Conservation (phyloP, 1,140 invertebrate species). For the Epicauta chinensis region DNA sequence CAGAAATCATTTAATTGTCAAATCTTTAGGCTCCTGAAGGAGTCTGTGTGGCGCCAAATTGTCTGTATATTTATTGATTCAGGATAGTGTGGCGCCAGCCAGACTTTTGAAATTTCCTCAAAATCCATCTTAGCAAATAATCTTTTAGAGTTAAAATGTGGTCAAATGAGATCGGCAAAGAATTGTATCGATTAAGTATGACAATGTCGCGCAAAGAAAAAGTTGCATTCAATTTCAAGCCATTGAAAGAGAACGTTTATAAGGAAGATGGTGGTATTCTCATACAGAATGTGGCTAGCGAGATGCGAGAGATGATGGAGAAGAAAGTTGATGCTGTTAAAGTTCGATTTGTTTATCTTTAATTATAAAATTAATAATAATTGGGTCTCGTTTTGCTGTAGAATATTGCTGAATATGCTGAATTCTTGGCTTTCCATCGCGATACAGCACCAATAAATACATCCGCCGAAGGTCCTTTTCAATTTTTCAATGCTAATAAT, state of each 20-base stretch:
- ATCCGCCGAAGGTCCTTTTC: slow-evolving; percentile 11
- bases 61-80: slow-evolving; percentile 12
- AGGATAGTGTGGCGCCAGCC: slow-evolving; percentile 7
- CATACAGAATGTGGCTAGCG: slow-evolving; percentile 18
- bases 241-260: slow-evolving; percentile 19
- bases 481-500: slow-evolving; percentile 29
- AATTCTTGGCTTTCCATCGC: slow-evolving; percentile 33
- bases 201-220: slow-evolving; percentile 26
- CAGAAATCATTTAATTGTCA: too few species aligned
- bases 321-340: slow-evolving; percentile 30
- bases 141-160: slow-evolving; percentile 28
- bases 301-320: slow-evolving; percentile 27
- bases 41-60: slow-evolving; percentile 11
- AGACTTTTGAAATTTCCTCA: slow-evolving; percentile 8
- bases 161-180: slow-evolving; percentile 26
- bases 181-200: slow-evolving; percentile 22
- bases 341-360: slow-evolving; percentile 11
- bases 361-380: neutral
- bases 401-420: slow-evolving; percentile 35
- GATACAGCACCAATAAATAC: slow-evolving; percentile 11
- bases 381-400: slow-evolving; percentile 17
- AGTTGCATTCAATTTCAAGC: slow-evolving; percentile 26
- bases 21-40: slow-evolving; percentile 1
- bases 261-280: slow-evolving; percentile 20
- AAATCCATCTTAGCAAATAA: too few species aligned